phyloP scores from a whole-genome alignment of 2,888 invertebrate species.

The Hyposoter didymator region DNA sequence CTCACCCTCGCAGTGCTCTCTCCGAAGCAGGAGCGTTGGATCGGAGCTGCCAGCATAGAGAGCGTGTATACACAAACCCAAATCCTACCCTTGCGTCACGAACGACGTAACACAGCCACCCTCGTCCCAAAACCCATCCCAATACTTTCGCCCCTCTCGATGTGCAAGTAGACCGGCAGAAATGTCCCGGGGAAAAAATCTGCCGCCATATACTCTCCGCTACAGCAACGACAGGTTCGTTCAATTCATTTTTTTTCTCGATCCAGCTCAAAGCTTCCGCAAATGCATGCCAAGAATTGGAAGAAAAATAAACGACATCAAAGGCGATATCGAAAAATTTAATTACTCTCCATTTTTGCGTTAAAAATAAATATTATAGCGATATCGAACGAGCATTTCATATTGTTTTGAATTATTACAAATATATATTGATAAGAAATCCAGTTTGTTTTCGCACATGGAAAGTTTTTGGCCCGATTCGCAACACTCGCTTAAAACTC shows the following conservation, averaged over 20 bases:
- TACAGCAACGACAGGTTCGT: slow-evolving; percentile 20
- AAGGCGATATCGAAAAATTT: neutral
- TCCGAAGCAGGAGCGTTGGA: slow-evolving; percentile 17
- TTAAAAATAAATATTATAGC: neutral
- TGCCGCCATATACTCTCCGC: slow-evolving; percentile 9
- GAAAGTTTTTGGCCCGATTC: neutral
- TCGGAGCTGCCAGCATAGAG: slow-evolving; percentile 41
- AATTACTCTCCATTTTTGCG: neutral
- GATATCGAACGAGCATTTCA: neutral
- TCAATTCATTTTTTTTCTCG: neutral
- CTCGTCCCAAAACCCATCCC: slow-evolving; percentile 53
- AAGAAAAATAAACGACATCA: neutral
- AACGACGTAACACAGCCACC: slow-evolving; percentile 62
- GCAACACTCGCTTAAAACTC: neutral
- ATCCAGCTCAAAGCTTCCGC: slow-evolving; percentile 1
- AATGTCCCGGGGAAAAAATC: slow-evolving; percentile 75
- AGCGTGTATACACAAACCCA: slow-evolving; percentile 53
- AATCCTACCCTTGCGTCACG: slow-evolving; percentile 64
- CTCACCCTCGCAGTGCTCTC: slow-evolving; percentile 21
- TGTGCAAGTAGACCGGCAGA: slow-evolving; percentile 75
- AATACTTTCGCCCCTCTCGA: slow-evolving; percentile 59
- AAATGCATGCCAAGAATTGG: neutral
- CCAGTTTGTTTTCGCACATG: neutral
- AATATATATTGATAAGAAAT: neutral
- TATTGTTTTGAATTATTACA: neutral